phyloP scores from a whole-genome alignment of 2,797 vertebrate genomes.

The Pantherophis alleghaniensis region DNA sequence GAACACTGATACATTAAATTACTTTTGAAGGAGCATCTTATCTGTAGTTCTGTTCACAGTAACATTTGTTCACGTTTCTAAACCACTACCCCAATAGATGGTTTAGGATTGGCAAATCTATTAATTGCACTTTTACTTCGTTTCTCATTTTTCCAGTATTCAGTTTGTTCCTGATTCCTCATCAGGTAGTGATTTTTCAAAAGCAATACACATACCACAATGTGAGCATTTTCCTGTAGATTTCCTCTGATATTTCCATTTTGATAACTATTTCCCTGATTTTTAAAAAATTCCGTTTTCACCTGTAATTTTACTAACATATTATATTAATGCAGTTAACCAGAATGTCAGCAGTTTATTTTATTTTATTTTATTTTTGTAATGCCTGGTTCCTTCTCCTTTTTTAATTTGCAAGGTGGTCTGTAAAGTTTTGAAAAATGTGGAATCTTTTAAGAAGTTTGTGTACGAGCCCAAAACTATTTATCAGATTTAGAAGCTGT shows the following conservation, averaged over 20 bases:
- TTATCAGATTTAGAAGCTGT: not conserved
- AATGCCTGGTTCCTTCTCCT: not conserved
- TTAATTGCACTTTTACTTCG: not conserved
- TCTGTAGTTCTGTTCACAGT: not conserved
- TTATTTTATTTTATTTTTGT: not conserved
- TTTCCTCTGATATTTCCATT: not conserved
- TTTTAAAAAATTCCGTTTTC: not conserved
- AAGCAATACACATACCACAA: not conserved
- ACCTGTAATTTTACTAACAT: not conserved
- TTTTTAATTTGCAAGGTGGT: not conserved
- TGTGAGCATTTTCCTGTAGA: not conserved
- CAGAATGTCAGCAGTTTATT: not conserved
- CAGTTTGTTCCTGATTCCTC: not conserved
- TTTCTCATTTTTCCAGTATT: not conserved
- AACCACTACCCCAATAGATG: not conserved
- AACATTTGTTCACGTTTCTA: not conserved
- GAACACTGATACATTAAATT: not conserved
- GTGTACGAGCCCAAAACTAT: not conserved
- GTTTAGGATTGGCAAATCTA: not conserved
- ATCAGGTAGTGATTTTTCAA: not conserved
- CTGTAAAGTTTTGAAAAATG: not conserved
- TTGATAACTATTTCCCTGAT: not conserved
- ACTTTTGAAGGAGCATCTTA: constrained; percentile 21
- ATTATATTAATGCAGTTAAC: not conserved
- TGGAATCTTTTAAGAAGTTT: not conserved